phyloP scores from a whole-genome alignment of 2,888 invertebrate species.

The Gymnocheta viridis region DNA sequence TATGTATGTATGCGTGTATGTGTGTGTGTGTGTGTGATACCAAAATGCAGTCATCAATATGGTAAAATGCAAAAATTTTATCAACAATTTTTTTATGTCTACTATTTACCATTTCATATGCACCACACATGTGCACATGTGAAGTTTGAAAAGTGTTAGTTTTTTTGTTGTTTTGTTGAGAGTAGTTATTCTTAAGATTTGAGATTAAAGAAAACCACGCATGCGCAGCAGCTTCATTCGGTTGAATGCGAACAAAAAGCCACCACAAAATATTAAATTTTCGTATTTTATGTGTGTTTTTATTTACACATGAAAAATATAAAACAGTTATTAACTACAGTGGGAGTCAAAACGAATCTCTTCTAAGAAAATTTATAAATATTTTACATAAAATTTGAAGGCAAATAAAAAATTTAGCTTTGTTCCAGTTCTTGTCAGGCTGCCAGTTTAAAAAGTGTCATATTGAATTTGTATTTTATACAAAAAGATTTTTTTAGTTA shows the following conservation, averaged over 20 bases:
- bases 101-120: slow-evolving; percentile 25
- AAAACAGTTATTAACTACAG: slow-evolving; percentile 12
- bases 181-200: slow-evolving; percentile 29
- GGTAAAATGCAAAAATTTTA: slow-evolving; percentile 39
- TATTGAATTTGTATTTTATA: too few relatives aligned
- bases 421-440: too few relatives aligned
- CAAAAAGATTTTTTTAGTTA: too few relatives aligned
- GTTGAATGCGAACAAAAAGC: background rate
- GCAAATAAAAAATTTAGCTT: too few relatives aligned
- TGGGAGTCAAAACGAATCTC: background rate
- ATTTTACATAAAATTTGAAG: too few relatives aligned
- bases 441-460: too few relatives aligned
- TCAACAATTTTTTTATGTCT: slow-evolving; percentile 1
- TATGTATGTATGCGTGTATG: background rate
- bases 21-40: background rate
- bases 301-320: slow-evolving; percentile 19
- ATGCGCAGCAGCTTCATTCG: slow-evolving; percentile 61
- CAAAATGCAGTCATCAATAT: slow-evolving; percentile 44
- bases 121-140: background rate
- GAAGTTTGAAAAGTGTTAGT: background rate
- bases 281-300: slow-evolving; percentile 1
- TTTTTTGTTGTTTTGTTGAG: slow-evolving; percentile 6
- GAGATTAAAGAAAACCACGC: slow-evolving; percentile 61
- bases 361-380: too few relatives aligned
- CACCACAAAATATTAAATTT: slow-evolving; percentile 26